Conservation (phyloP, 1,140 invertebrate genomes). For the Drosophila eugracilis region DNA sequence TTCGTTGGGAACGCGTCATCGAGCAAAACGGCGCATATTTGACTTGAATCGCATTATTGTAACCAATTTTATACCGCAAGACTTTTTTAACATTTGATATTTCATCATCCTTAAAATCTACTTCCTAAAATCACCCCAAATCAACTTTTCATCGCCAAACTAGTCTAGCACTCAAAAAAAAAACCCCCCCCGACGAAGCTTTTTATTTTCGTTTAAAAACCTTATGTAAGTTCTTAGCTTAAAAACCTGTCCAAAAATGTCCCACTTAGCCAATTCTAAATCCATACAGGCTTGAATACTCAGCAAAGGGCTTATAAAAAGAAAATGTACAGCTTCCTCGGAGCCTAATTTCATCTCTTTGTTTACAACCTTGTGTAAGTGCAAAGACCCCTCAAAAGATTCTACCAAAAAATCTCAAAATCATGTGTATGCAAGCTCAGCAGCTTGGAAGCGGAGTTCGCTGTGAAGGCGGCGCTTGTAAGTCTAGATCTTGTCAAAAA, state of each 20-base stretch:
- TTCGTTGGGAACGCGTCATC: too few species aligned
- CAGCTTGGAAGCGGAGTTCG: constrained; percentile 9
- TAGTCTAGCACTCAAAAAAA: neutral
- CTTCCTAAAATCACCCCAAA: neutral
- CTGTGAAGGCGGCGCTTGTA: too few species aligned
- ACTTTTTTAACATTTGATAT: too few species aligned
- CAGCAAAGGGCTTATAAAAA: neutral
- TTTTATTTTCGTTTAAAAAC: constrained; percentile 22
- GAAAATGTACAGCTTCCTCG: constrained; percentile 23
- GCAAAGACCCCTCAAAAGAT: constrained; percentile 3
- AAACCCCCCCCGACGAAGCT: neutral
- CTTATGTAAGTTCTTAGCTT: constrained; percentile 28
- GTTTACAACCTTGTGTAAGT: neutral
- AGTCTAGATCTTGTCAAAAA: neutral
- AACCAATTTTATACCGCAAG: too few species aligned
- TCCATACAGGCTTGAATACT: constrained; percentile 5
- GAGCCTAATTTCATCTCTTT: neutral
- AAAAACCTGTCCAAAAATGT: neutral
- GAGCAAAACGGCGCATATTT: too few species aligned
- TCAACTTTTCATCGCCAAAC: constrained; percentile 11
- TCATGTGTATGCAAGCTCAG: constrained; percentile 16
- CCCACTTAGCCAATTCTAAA: neutral
- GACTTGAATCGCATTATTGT: too few species aligned
- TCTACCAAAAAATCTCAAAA: constrained; percentile 9
- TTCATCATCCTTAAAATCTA: too few species aligned